Percentiles rank a stretch among this genome's conserved stretches.
Evolutionary conservation across 2,113 vertebrate species (phyloP).

Genomic region (Lonchura striata): DNA sequence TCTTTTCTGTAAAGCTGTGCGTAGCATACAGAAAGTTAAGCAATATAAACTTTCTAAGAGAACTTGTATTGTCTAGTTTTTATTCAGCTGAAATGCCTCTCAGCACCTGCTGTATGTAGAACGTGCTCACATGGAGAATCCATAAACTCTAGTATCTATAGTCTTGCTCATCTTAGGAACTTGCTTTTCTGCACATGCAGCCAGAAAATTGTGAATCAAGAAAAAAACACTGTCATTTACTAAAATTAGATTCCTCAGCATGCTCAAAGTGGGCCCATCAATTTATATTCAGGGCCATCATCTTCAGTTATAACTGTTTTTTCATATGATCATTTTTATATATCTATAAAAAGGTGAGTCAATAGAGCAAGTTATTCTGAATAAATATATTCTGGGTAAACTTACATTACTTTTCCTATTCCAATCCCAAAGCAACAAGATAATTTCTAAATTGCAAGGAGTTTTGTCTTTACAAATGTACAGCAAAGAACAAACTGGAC

Average conservation of each 20-base stretch:
- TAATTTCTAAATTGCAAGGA: background rate
- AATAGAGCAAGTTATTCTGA: background rate
- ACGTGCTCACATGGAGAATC: background rate
- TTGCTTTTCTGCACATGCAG: background rate
- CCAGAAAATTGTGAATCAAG: background rate
- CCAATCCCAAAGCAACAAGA: background rate
- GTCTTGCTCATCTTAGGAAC: background rate
- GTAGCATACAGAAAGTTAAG: background rate
- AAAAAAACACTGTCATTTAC: background rate
- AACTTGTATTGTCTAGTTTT: background rate
- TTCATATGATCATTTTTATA: background rate
- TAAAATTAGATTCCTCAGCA: background rate
- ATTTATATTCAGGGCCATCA: background rate
- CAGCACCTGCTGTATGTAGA: background rate
- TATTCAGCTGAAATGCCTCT: background rate
- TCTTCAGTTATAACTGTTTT: background rate
- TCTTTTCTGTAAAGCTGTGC: background rate
- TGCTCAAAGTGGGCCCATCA: background rate
- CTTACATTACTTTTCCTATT: background rate
- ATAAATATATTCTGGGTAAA: background rate
- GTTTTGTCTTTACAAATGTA: background rate
- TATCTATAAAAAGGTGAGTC: background rate
- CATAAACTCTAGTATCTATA: background rate
- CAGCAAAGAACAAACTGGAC: background rate
- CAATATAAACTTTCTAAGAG: background rate